Evolutionary conservation across 2,797 vertebrate genomes (phyloP).

Genomic region (Crypturellus tataupa): DNA sequence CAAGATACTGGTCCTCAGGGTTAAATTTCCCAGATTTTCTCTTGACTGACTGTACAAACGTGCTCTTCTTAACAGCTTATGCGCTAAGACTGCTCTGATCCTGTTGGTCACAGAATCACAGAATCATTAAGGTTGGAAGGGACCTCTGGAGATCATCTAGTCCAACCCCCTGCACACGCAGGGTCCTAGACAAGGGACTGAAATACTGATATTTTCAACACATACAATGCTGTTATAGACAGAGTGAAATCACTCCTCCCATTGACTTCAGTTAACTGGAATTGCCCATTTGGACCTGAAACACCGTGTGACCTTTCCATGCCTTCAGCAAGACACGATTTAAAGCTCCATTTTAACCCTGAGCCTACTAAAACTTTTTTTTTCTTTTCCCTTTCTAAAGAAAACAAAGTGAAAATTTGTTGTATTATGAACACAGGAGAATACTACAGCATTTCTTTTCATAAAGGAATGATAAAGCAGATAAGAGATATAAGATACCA

Average conservation of each 20-base stretch:
- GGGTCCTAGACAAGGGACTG: too few relatives aligned
- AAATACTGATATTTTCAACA: background rate
- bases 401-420: background rate
- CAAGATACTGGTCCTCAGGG: fast-evolving
- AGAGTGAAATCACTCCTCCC: background rate
- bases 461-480: background rate
- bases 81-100: background rate
- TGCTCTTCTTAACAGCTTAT: background rate
- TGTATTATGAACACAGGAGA: background rate
- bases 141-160: too few relatives aligned
- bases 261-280: background rate
- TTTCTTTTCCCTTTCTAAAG: background rate
- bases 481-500: background rate
- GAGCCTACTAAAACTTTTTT: background rate
- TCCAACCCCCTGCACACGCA: too few relatives aligned
- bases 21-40: background rate
- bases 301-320: background rate
- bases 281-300: background rate
- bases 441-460: background rate
- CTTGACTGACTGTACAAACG: background rate
- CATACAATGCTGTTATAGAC: background rate
- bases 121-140: too few relatives aligned
- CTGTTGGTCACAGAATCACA: too few relatives aligned
- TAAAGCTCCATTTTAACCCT: background rate
- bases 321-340: background rate